Evolutionary conservation across 2,888 invertebrate species (phyloP).

Genomic region (Epistrophe grossulariae): DNA sequence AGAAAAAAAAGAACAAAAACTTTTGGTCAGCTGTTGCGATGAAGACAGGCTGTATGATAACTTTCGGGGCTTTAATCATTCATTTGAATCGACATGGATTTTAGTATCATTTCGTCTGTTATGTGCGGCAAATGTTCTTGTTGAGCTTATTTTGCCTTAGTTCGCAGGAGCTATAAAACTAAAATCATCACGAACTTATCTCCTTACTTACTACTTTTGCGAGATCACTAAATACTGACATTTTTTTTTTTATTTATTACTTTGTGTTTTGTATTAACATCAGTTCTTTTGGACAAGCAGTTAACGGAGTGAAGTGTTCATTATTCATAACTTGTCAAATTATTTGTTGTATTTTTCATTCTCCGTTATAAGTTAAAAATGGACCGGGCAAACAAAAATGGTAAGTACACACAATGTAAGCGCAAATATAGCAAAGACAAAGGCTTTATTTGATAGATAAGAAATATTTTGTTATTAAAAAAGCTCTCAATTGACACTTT

Average conservation of each 20-base stretch:
- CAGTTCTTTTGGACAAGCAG: not conserved
- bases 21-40: constrained; percentile 37
- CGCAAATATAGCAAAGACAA: not conserved
- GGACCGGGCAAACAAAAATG: constrained; percentile 10
- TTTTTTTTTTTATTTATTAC: not conserved
- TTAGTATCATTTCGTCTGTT: constrained; percentile 51
- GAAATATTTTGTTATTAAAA: not conserved
- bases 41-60: constrained; percentile 6
- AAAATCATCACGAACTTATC: not conserved
- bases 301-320: not conserved
- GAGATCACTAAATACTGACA: too few relatives aligned
- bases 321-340: not conserved
- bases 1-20: constrained; percentile 9
- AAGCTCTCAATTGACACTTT: not conserved
- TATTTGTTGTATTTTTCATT: not conserved
- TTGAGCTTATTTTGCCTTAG: constrained; percentile 11
- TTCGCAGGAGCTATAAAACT: not conserved
- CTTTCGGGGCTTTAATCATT: constrained; percentile 51
- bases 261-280: not conserved
- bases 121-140: constrained; percentile 29
- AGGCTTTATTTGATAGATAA: not conserved
- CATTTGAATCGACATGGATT: constrained; percentile 42
- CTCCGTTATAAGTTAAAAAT: not conserved
- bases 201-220: too few relatives aligned
- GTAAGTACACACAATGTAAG: not conserved